phyloP scores from a whole-genome alignment of 1,140 invertebrate genomes.

The Drosophila sulfurigaster region DNA sequence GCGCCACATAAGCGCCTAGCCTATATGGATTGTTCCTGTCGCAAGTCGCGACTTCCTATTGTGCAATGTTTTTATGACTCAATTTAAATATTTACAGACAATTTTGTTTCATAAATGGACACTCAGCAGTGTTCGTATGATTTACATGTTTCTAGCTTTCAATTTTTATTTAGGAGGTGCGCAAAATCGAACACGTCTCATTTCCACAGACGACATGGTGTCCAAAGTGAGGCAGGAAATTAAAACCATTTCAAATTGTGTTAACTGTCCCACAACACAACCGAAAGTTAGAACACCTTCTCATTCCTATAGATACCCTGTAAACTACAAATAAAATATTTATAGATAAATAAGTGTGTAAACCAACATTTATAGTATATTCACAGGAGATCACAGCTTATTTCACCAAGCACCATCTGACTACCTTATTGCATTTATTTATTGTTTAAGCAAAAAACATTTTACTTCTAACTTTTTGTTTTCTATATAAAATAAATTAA shows the following conservation, averaged over 20 bases:
- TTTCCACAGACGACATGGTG: constrained; percentile 31
- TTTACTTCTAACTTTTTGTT: too few relatives aligned
- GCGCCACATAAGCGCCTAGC: constrained; percentile 42
- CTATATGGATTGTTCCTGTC: constrained; percentile 69
- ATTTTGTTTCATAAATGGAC: constrained; percentile 44
- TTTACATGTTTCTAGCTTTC: constrained; percentile 63
- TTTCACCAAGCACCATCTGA: too few relatives aligned
- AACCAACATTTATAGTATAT: not conserved
- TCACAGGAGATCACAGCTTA: too few relatives aligned
- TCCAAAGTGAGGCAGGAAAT: constrained; percentile 64
- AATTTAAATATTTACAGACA: constrained; percentile 70
- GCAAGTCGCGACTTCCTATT: constrained; percentile 36
- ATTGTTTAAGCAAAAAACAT: too few relatives aligned
- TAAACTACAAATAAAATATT: too few relatives aligned
- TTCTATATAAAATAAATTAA: too few relatives aligned
- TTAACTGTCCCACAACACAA: constrained; percentile 22
- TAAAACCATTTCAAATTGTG: constrained; percentile 57
- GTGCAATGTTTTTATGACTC: constrained; percentile 73
- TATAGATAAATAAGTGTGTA: too few relatives aligned
- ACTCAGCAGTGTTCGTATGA: constrained; percentile 42
- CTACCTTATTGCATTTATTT: too few relatives aligned
- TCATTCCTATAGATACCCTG: not conserved
- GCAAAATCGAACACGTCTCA: constrained; percentile 72
- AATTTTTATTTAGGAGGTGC: constrained; percentile 38
- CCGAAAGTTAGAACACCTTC: not conserved